A percentile compares a stretch with the other conserved stretches of the same genome.
phyloP scores from a whole-genome alignment of 2,113 vertebrate species.

The Nanger granti region DNA sequence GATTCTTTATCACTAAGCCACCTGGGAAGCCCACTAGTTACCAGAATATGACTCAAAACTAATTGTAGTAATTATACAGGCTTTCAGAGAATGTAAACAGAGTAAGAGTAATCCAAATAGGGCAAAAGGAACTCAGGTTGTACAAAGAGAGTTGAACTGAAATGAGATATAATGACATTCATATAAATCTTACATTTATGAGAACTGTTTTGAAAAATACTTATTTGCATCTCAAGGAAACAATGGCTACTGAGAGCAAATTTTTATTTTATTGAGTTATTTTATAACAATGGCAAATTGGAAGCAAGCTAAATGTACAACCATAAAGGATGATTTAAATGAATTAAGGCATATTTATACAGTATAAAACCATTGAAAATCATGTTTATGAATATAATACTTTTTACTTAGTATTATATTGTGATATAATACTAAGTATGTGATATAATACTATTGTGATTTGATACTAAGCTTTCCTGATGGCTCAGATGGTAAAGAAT shows the following conservation, averaged over 20 bases:
- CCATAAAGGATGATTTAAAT: not conserved
- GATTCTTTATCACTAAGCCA: not conserved
- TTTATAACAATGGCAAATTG: not conserved
- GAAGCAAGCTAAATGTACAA: not conserved
- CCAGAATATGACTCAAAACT: not conserved
- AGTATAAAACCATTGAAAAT: not conserved
- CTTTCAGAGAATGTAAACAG: not conserved
- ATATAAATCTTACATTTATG: not conserved
- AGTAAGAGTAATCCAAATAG: not conserved
- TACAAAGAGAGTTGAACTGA: not conserved
- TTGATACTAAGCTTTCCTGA: not conserved
- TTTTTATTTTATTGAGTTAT: not conserved
- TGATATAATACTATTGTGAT: not conserved
- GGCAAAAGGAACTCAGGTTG: not conserved
- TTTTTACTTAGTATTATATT: not conserved
- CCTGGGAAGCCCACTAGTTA: not conserved
- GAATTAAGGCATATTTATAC: not conserved
- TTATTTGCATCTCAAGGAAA: not conserved
- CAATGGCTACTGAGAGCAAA: not conserved
- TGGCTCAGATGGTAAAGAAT: not conserved
- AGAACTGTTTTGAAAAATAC: not conserved
- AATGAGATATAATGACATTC: not conserved
- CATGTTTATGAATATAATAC: not conserved
- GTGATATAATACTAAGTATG: not conserved
- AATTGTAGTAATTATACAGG: not conserved